phyloP scores from a whole-genome alignment of 2,113 vertebrate genomes.

The Muscicapa adusta region DNA sequence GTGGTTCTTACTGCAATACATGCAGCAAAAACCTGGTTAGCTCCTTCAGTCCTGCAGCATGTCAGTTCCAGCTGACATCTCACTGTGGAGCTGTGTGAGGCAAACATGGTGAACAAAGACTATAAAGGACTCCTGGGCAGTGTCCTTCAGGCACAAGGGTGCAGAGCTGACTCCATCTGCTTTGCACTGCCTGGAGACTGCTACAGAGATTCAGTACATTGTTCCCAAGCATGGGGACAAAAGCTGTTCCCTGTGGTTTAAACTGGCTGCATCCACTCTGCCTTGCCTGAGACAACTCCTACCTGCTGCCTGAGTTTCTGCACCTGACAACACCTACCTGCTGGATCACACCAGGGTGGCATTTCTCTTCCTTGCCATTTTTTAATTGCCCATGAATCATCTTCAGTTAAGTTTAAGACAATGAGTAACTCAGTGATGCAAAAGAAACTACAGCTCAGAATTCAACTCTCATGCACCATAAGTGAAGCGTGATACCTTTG shows the following conservation, averaged over 20 bases:
- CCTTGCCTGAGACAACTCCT: background rate
- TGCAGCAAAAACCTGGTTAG: background rate
- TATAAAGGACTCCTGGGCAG: background rate
- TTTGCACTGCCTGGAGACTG: background rate
- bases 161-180: background rate
- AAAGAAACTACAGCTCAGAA: constrained; percentile 2
- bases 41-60: background rate
- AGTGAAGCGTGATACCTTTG: background rate
- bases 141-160: background rate
- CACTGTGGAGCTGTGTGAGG: accelerated
- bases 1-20: background rate
- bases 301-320: background rate
- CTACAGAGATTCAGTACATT: background rate
- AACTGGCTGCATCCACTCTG: background rate
- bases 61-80: background rate
- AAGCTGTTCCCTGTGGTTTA: background rate
- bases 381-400: constrained; percentile 17
- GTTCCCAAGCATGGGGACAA: background rate
- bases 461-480: background rate
- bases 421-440: constrained; percentile 21
- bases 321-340: background rate
- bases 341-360: background rate
- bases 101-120: background rate
- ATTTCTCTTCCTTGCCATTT: background rate
- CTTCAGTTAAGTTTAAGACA: background rate